These are phyloP conservation scores for Penaeus indicus DNA, from an alignment of 1,140 invertebrate species.

Conservation along the genomic window DNA sequence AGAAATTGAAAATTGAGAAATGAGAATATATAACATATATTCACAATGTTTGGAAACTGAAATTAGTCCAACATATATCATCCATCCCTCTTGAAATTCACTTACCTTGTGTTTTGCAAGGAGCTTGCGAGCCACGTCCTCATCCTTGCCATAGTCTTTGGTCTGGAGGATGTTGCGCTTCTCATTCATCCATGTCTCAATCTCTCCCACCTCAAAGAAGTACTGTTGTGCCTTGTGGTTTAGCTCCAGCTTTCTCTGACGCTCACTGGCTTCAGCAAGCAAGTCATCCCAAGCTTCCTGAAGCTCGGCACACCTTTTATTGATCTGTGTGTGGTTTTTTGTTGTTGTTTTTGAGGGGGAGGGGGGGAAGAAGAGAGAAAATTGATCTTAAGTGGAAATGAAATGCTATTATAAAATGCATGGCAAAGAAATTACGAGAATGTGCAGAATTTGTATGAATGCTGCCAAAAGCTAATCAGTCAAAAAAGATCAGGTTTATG, in stretches of 20 bases:
- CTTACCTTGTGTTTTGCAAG: slow-evolving; percentile 90
- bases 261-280: slow-evolving; percentile 78
- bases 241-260: slow-evolving; percentile 84
- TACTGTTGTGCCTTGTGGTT: slow-evolving; percentile 91
- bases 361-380: not conserved
- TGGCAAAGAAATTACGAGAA: not conserved
- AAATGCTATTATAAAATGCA: not conserved
- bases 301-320: slow-evolving; percentile 74
- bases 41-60: not conserved
- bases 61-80: slow-evolving; percentile 31
- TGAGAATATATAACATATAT: too few relatives aligned
- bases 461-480: not conserved
- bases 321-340: slow-evolving; percentile 60
- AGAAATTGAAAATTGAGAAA: too few relatives aligned
- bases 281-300: slow-evolving; percentile 80
- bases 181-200: slow-evolving; percentile 93
- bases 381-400: not conserved
- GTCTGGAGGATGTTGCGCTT: slow-evolving; percentile 85
- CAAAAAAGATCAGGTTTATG: not conserved
- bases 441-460: too few relatives aligned
- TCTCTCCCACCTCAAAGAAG: slow-evolving; percentile 85
- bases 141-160: slow-evolving; percentile 88
- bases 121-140: slow-evolving; percentile 89
- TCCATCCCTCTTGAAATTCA: slow-evolving; percentile 48
- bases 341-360: not conserved